Evolutionary conservation across 2,888 invertebrate genomes (phyloP), one percentile per base, ranked within the genome.

Genomic region (Drosophila falleni): DNA sequence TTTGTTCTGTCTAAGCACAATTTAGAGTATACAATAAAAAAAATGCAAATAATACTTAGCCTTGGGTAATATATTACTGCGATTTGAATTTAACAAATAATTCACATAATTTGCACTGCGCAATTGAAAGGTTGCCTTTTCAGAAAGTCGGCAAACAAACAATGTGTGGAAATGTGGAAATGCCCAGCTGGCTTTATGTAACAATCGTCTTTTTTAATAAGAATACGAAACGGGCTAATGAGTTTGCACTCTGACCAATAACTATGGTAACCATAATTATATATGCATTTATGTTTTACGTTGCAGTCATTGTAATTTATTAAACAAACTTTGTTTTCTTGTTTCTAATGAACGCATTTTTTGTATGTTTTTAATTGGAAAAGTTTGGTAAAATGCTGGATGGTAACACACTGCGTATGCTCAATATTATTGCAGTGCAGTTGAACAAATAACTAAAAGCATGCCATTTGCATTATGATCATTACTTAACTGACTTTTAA

Each of bases 401-500:
- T 19, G 33, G 35, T 1, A 26, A 13, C 19, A 55, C 31, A 29
- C 39, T 47, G 62, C 62, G 56, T 47, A 47, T 62, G 31, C 44
- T 39, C 19, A 46, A 55, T 39, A 9, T 15, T 23, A 23, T n/a
- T 26, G 37, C 47, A 33, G 33, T 35, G 56, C 31, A 41, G 49
- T 3, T 41, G 13, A 53, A 49, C 29, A 37, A 44, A 6, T 15
- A 33, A 26, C 44, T 29, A 19, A 55, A 41, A 26, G 59, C 29
- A 16, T 41, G 10, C 5, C 31, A 23, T 31, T 16, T 41, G 29
- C n/a, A 10, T 56, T 44, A 31, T 42, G 23, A n/a, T 16, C 15
- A 31, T 16, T 19, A 31, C 39, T 47, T 6, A 41, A 31, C 31
- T 31, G 13, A n/a, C 15, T 16, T 46, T 74, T 72, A 87, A 39